Base-by-base conservation (phyloP, 2,113 vertebrate species). In the Neotragus moschatus region DNA sequence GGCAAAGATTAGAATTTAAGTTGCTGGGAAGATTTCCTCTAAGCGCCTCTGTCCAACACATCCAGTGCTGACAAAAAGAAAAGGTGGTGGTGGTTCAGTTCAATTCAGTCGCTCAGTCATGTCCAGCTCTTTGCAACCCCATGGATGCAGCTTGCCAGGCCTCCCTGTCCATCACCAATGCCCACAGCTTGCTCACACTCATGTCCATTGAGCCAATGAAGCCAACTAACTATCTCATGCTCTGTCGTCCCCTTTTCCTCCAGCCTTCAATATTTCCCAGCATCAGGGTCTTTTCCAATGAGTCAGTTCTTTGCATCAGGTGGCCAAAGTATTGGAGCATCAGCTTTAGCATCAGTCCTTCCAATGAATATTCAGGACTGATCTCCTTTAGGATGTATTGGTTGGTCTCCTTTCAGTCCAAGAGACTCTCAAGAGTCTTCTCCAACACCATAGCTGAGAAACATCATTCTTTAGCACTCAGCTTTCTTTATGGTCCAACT, bases 41-140 rank as follows among this genome's bases (percentile, higher is more conserved):
- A 82, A 91, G 55, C 77, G 56, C 39, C 97, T 98, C 96, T 98
- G 95, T 98, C 97, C 96, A 98, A 43, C 75, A 30, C 43, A 25
- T 7, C 36, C 25, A 96, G 97, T 98, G 97, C 97, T 98, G 97
- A 98, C 97, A 97, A 26, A 60, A 53, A 33, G 30, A 53, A 79
- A 82, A 89, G 13, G 3, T 23, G 60, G 7, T 61, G 7, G 7
- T 58, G 3, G 3, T 73, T 70, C 63, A 70, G n/a, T 66, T 66
- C 63, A 36, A 2, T 70, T 70, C n/a, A 36, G n/a, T 36, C 4
- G 2, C 63, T 70, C 17, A 70, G 17, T 70, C 63, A 21, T 36
- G 9, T 36, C 63, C 63, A 36, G 9, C n/a, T 70, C n/a, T 21
- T 36, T 36, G 63, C 63, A 36, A 70, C 8, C 17, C 17, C 63